Evolutionary conservation across 1,140 invertebrate genomes (phyloP), one percentile per base, ranked within the genome.

Genomic region (Brachionus rotundiformis): DNA sequence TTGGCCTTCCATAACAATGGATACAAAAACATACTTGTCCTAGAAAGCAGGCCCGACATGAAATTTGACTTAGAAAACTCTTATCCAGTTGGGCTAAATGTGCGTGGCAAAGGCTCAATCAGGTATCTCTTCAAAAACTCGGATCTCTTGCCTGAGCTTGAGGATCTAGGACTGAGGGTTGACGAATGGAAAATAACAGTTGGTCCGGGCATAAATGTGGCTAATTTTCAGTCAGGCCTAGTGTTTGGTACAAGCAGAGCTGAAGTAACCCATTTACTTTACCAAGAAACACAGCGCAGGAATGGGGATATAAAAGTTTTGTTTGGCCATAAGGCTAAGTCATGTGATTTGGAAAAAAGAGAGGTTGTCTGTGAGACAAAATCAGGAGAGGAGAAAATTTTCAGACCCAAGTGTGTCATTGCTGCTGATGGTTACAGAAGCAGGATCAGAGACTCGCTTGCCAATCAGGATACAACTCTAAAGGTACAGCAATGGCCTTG

Each of bases 131-230:
- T 73, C 19, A 13, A 27, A 27, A 73, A 73, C 0, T 73, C 68
- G 2, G 16, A 7, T 23, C 11, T 44, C 13, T 10, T 8, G 4
- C 2, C 10, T 3, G 36, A 73, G 10, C 23, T 73, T 11, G 39
- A 73, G 0, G 44, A 41, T 25, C 11, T 73, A 11, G 68, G 41
- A 19, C 41, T 73, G 3, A 41, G 68, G 44, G 68, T 73, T 10
- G 41, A 73, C 27, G 36, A 73, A 23, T 73, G 68, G 68, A 73
- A 73, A 44, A 73, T 73, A 19, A 73, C 23, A 27, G 68, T 73
- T 44, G 68, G 68, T 10, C 68, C 68, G 8, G 39, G 39, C 41
- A 44, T 73, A 4, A 73, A 73, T 44, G 68, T 73, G 4, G 68
- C 68, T 10, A 73, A 73, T 73, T 73, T 73, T 73, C 10, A 73